A percentile compares a stretch with the other conserved stretches of the same genome.
phyloP scores from a whole-genome alignment of 2,888 invertebrate species.

The Pilophorus perplexus region DNA sequence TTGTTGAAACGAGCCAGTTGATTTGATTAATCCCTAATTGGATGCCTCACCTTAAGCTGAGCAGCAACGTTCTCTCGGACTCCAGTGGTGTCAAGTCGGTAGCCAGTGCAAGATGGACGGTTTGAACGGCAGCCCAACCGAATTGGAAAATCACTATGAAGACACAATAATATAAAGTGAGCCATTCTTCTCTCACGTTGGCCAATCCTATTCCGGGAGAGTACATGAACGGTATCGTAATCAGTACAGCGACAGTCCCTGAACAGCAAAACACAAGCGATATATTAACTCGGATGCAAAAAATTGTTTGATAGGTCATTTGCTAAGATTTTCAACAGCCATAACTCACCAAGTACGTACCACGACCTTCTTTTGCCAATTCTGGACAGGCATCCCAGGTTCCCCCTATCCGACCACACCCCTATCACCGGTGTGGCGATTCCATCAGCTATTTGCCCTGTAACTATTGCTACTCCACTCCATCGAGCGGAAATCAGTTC shows the following conservation, averaged over 20 bases:
- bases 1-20: too few relatives aligned
- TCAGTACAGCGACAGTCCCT: conserved; percentile 73
- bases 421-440: conserved; percentile 77
- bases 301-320: too few relatives aligned
- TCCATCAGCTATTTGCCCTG: conserved; percentile 66
- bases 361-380: conserved; percentile 48
- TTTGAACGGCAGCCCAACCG: conserved; percentile 92
- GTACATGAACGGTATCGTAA: conserved; percentile 86
- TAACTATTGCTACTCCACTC: conserved; percentile 65
- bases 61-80: conserved; percentile 68
- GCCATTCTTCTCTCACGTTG: conserved; percentile 63
- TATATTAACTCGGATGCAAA: too few relatives aligned
- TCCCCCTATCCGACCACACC: conserved; percentile 65
- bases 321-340: background rate
- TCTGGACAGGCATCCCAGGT: conserved; percentile 33
- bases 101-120: conserved; percentile 88
- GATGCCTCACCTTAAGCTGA: conserved; percentile 47
- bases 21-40: too few relatives aligned
- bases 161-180: conserved; percentile 70
- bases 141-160: conserved; percentile 84
- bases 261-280: conserved; percentile 47
- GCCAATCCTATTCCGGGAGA: conserved; percentile 69
- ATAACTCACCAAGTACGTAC: conserved; percentile 48
- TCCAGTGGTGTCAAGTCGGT: conserved; percentile 72
- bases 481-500: conserved; percentile 54